These are phyloP conservation scores for Myiopsitta monachus DNA, from an alignment of 2,113 vertebrate genomes.

Conservation along the genomic window DNA sequence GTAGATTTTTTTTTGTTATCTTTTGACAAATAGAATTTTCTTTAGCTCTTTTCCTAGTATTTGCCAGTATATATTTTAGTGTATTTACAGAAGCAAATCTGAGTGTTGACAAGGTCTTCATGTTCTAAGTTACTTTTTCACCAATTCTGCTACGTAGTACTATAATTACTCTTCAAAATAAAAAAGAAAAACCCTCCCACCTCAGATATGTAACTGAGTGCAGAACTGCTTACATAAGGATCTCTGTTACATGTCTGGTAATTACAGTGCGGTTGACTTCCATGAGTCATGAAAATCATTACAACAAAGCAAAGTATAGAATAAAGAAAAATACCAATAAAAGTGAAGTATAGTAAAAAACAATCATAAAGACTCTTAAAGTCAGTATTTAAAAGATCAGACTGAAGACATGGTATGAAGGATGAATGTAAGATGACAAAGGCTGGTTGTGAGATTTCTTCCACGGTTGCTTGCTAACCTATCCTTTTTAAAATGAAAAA, in stretches of 20 bases:
- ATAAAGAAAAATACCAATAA: background rate
- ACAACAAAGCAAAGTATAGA: background rate
- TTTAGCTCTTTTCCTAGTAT: background rate
- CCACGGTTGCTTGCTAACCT: background rate
- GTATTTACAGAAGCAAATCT: background rate
- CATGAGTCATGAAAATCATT: background rate
- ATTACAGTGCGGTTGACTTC: background rate
- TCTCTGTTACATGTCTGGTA: background rate
- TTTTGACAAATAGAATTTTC: background rate
- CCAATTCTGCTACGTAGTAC: background rate
- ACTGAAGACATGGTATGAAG: background rate
- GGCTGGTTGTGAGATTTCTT: background rate
- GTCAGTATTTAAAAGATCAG: background rate
- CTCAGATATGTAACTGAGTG: background rate
- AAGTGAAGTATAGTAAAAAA: background rate
- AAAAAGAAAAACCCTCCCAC: accelerated
- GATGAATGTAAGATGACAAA: background rate
- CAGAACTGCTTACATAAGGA: background rate
- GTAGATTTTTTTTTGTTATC: background rate
- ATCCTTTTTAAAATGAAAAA: background rate
- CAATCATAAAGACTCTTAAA: background rate
- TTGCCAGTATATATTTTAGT: background rate
- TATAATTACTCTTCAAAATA: background rate
- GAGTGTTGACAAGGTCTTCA: background rate
- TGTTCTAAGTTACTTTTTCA: background rate